These are phyloP conservation scores for Priocnemis perturbator DNA, from an alignment of 2,888 invertebrate species.

Conservation along the genomic window DNA sequence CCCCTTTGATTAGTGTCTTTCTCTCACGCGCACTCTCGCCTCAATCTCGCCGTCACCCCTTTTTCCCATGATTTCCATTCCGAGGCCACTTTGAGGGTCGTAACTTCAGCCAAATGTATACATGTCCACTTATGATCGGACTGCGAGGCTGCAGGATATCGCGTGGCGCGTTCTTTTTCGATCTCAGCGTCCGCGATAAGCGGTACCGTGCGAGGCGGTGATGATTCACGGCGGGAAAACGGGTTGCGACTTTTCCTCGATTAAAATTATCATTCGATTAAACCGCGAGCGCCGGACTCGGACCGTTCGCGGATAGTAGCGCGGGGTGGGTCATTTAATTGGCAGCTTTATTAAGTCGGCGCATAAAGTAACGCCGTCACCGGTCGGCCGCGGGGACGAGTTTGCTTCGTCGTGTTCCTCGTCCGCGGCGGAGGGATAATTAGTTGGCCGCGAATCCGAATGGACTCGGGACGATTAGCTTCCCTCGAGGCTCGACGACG, in stretches of 20 bases:
- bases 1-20: not conserved
- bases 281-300: not conserved
- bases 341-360: constrained; percentile 14
- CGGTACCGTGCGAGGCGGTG: no score
- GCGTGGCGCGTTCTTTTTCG: not conserved
- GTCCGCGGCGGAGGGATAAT: not conserved
- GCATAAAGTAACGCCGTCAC: constrained; percentile 3
- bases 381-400: not conserved
- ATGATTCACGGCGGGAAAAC: not conserved
- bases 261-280: constrained; percentile 11
- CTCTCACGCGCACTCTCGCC: constrained; percentile 1
- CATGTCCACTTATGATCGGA: no score
- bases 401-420: not conserved
- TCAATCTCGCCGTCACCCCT: not conserved
- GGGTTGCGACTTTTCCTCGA: not conserved
- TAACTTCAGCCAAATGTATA: no score
- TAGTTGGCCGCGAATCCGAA: not conserved
- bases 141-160: no score
- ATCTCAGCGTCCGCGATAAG: not conserved
- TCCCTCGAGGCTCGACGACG: not conserved
- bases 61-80: no score
- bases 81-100: no score
- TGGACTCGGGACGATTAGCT: not conserved
- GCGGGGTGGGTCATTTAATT: constrained; percentile 4
- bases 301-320: not conserved